Evolutionary conservation across 2,888 invertebrate species (phyloP).

Genomic region (Phyllotreta cruciferae): DNA sequence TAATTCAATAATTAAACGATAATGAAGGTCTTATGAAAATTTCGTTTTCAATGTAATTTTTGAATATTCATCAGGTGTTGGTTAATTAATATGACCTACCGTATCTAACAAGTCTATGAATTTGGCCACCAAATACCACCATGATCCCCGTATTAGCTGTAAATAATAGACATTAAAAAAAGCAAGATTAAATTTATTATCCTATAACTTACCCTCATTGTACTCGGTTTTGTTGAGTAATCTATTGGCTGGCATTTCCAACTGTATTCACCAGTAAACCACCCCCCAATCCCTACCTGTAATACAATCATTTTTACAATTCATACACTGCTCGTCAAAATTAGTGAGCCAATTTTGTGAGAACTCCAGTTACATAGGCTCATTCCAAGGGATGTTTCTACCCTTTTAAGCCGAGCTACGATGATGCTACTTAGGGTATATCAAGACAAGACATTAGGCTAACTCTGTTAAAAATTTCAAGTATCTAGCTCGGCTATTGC

Average conservation of each 20-base stretch:
- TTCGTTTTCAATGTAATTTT: neutral
- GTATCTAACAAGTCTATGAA: slow-evolving; percentile 96
- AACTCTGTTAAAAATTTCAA: too few species aligned
- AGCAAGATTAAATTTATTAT: neutral
- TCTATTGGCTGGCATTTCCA: slow-evolving; percentile 96
- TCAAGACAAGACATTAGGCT: too few species aligned
- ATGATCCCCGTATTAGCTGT: slow-evolving; percentile 92
- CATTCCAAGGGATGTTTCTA: too few species aligned
- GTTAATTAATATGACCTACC: slow-evolving; percentile 67
- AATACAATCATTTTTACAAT: slow-evolving; percentile 10
- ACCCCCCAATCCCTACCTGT: slow-evolving; percentile 87
- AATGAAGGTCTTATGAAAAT: too few species aligned
- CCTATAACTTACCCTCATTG: slow-evolving; percentile 81
- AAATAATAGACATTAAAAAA: slow-evolving; percentile 10
- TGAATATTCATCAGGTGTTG: neutral
- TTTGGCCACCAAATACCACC: slow-evolving; percentile 97
- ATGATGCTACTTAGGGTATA: too few species aligned
- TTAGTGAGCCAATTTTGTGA: neutral
- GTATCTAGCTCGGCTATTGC: too few species aligned
- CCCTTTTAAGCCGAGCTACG: too few species aligned
- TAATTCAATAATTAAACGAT: too few species aligned
- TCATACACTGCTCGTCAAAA: neutral
- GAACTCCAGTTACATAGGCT: too few species aligned
- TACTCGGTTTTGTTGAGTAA: slow-evolving; percentile 89
- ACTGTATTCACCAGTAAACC: slow-evolving; percentile 95